Base-by-base conservation (phyloP, 2,888 invertebrate genomes). In the Entomobrya multifasciata region DNA sequence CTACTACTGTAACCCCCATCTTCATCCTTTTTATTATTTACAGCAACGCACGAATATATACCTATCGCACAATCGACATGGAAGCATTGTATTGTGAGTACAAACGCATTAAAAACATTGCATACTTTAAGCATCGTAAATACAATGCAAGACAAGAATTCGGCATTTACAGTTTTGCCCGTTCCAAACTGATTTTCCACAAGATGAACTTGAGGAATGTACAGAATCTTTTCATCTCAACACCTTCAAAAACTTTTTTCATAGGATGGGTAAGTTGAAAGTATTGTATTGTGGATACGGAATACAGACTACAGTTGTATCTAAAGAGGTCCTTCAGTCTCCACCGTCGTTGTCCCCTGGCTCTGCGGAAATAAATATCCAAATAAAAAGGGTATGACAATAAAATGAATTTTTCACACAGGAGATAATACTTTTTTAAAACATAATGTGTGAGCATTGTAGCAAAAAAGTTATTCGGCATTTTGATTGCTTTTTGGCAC, bases 181-280 rank as follows among this genome's bases (percentile, higher is more conserved):
- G 76, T 74, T 57, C 77, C 72, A 85, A 78, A 86, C 85, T 79
- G 86, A 88, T 88, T 88, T 89, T 89, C 87, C 87, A 82, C 83
- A 87, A 78, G 78, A 87, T 89, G 86, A 77, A 77, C 88, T 77
- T 55, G 70, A 81, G 90, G 88, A 87, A 90, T 89, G 88, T 72
- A 49, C 77, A 77, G 89, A 89, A 90, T 90, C 89, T 88, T 89
- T 89, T 88, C 88, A 89, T 89, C 84, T 87, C 87, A 77, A 89
- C 89, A 88, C 89, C 88, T 88, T 88, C 87, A 79, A 72, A 79
- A 70, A 77, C 62, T 52, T 49, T 78, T 67, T 77, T 55, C 65
- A 25, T 47, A 36, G 36, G 36, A n/a, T 47, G 22, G 5, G 36
- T 4, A 36, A 70, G 47, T 25, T 15, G 27, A 47, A 22, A 47